Conservation (phyloP, 2,113 vertebrate species). For the Ifrita kowaldi region DNA sequence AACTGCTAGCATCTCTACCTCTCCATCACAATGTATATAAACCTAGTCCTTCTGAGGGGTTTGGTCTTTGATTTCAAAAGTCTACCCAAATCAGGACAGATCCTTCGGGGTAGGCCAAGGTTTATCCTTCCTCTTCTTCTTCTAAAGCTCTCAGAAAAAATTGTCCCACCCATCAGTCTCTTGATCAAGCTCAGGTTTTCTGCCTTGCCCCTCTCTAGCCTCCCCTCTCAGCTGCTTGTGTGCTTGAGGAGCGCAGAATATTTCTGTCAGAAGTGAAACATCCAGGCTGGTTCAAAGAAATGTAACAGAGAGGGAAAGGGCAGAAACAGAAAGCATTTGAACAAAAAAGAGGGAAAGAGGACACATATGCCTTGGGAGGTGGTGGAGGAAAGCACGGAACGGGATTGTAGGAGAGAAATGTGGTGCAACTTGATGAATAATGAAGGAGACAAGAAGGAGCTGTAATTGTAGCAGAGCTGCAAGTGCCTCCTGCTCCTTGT, state of each 20-base stretch:
- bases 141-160: not conserved
- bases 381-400: not conserved
- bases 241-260: not conserved
- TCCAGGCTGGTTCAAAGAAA: not conserved
- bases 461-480: not conserved
- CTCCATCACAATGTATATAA: not conserved
- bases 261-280: not conserved
- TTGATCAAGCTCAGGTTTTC: not conserved
- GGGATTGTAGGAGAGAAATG: not conserved
- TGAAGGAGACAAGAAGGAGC: not conserved
- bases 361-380: accelerated
- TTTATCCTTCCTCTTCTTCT: not conserved
- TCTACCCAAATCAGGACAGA: not conserved
- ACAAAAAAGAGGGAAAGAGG: not conserved
- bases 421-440: not conserved
- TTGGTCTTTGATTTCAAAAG: not conserved
- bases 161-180: not conserved
- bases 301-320: not conserved
- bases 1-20: not conserved
- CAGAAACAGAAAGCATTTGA: not conserved
- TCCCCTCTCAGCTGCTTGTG: not conserved
- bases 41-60: not conserved
- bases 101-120: not conserved
- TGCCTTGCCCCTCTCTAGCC: not conserved
- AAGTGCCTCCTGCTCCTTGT: not conserved